Conservation (phyloP, 2,888 invertebrate genomes). For the Ferrisia virgata region DNA sequence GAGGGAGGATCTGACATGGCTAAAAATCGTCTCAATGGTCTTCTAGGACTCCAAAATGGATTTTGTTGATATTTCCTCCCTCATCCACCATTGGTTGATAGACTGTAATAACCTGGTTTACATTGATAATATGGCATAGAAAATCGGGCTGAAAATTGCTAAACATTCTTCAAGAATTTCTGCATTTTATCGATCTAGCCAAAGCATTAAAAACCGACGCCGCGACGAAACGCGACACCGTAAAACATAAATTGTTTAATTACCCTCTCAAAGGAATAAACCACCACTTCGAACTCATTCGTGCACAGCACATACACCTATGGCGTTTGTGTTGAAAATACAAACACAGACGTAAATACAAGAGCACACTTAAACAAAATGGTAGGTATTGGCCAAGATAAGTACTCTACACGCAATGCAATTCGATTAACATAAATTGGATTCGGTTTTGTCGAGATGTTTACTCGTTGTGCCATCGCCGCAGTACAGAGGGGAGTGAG, state of each 20-base stretch:
- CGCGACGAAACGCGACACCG: neutral
- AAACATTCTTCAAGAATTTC: too few species aligned
- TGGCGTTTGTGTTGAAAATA: neutral
- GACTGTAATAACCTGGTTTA: too few species aligned
- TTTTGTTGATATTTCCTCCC: too few species aligned
- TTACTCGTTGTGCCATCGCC: neutral
- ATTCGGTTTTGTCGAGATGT: conserved; percentile 7
- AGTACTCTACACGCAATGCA: neutral
- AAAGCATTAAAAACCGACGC: too few species aligned
- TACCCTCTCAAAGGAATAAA: neutral
- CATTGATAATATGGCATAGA: too few species aligned
- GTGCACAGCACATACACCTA: neutral
- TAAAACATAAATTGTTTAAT: neutral
- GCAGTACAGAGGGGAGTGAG: neutral
- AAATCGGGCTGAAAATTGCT: too few species aligned
- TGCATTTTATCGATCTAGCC: neutral
- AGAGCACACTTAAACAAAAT: neutral
- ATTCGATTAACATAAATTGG: conserved; percentile 7
- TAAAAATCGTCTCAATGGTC: too few species aligned
- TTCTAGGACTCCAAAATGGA: too few species aligned
- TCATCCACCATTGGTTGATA: too few species aligned
- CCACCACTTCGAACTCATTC: neutral
- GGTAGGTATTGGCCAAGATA: neutral
- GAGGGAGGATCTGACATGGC: too few species aligned
- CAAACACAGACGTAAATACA: neutral